These are phyloP conservation scores for Isoperla grammatica DNA, from an alignment of 2,888 invertebrate species.

Conservation along the genomic window DNA sequence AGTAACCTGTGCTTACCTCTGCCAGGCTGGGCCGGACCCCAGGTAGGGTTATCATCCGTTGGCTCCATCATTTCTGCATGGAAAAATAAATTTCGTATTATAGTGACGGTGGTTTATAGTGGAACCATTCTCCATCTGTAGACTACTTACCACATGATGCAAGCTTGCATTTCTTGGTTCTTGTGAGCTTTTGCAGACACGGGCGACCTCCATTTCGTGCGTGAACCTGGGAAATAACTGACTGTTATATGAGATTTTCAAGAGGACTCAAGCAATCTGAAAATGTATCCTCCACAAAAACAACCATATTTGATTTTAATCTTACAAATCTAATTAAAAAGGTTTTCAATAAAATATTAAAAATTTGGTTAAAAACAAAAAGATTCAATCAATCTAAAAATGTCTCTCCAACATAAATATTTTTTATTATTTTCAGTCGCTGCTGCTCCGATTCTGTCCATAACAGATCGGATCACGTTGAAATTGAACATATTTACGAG, in stretches of 20 bases:
- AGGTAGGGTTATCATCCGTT: conserved; percentile 25
- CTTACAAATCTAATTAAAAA: no score
- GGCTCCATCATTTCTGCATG: conserved; percentile 5
- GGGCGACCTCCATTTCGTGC: conserved; percentile 48
- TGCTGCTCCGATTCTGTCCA: no score
- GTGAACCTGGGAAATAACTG: conserved; percentile 37
- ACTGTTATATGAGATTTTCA: background rate
- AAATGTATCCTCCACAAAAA: no score
- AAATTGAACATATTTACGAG: no score
- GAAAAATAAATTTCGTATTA: background rate
- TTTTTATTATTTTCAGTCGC: no score
- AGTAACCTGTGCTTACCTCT: conserved; percentile 23
- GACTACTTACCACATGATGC: conserved; percentile 40
- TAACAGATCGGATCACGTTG: no score
- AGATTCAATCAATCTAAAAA: no score
- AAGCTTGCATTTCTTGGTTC: conserved; percentile 40
- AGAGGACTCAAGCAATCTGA: no score
- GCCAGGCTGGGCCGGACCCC: conserved; percentile 24
- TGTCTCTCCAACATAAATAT: no score
- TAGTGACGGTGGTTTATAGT: background rate
- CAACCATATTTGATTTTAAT: no score
- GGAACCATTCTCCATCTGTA: background rate
- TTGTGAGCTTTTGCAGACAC: conserved; percentile 48
- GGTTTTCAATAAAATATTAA: no score
- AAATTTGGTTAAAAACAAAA: no score